Evolutionary conservation across 2,797 vertebrate species (phyloP).

Genomic region (Loriculus beryllinus): DNA sequence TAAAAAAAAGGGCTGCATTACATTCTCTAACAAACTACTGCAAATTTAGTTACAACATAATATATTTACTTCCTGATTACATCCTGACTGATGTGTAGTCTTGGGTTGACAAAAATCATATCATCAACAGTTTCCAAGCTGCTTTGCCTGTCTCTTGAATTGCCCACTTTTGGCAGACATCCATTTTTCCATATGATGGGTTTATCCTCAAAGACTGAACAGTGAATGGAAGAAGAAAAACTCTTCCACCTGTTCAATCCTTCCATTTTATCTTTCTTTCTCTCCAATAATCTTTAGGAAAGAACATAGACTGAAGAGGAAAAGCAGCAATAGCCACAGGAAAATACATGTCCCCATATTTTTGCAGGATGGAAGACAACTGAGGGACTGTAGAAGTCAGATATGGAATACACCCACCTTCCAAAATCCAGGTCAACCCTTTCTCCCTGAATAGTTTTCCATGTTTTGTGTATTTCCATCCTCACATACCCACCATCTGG

Average conservation of each 20-base stretch:
- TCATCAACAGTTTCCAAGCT: neutral
- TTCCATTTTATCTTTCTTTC: neutral
- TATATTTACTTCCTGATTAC: neutral
- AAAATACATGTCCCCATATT: rapidly evolving
- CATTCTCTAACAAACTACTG: neutral
- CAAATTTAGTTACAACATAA: neutral
- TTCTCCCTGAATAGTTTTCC: neutral
- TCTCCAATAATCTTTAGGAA: neutral
- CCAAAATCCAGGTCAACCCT: neutral
- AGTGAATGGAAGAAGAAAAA: neutral
- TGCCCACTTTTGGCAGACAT: neutral
- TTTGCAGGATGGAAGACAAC: neutral
- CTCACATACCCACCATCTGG: neutral
- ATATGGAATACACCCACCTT: neutral
- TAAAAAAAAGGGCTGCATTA: neutral
- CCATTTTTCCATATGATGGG: neutral
- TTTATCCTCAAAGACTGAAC: neutral
- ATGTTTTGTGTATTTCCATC: neutral
- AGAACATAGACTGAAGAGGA: neutral
- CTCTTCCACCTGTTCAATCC: neutral
- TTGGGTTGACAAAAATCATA: neutral
- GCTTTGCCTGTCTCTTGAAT: neutral
- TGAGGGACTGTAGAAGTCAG: neutral
- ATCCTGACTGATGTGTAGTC: neutral
- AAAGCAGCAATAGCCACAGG: neutral